These are phyloP conservation scores for Linepithema humile DNA, from an alignment of 1,140 invertebrate genomes.

Conservation along the genomic window DNA sequence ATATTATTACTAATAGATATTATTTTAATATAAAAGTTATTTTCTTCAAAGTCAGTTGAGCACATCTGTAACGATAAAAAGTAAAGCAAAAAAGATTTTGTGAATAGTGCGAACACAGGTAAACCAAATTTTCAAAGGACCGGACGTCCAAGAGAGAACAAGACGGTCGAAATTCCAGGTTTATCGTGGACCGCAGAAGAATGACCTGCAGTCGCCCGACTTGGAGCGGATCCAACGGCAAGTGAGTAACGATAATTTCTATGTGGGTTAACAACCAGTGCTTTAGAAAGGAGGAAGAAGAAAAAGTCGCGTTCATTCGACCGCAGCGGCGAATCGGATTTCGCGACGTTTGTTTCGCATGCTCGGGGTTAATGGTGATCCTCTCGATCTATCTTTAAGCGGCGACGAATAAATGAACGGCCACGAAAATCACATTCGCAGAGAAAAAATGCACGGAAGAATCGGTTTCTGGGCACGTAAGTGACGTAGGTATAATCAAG, in stretches of 20 bases:
- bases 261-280: neutral
- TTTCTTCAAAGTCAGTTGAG: constrained; percentile 18
- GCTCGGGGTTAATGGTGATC: neutral
- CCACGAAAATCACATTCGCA: neutral
- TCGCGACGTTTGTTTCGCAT: constrained; percentile 27
- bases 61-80: neutral
- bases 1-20: constrained; percentile 1
- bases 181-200: neutral
- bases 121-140: neutral
- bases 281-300: neutral
- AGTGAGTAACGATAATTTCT: constrained; percentile 37
- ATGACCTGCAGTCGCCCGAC: constrained; percentile 22
- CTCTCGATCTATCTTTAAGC: neutral
- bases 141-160: too few species aligned
- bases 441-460: neutral
- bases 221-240: constrained; percentile 42
- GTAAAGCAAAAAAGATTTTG: neutral
- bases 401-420: neutral
- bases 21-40: neutral
- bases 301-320: constrained; percentile 23
- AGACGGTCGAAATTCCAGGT: too few species aligned
- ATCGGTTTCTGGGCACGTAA: neutral
- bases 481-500: neutral
- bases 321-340: neutral
- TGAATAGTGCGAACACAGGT: neutral